Evolutionary conservation across 2,888 invertebrate genomes (phyloP), one percentile per base, ranked within the genome.

Genomic region (Lottia gigantea): DNA sequence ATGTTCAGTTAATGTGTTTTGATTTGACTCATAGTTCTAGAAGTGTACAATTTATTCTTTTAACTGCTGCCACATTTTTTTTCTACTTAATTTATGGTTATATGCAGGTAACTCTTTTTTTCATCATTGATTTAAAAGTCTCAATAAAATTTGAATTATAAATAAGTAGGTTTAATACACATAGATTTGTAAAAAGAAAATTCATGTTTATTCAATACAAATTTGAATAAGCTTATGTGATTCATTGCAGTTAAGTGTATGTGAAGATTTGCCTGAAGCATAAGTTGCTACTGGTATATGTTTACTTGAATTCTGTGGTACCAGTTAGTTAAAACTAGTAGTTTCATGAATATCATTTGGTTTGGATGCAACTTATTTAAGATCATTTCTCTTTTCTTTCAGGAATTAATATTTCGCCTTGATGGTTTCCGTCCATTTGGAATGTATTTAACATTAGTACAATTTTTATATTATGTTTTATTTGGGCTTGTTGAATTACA

Each of bases 71-170:
- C 69, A 94, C 96, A 11, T 96, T 97, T 88, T 88, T 94, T 75
- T 94, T 96, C 85, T 98, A 95, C 88, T 89, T 97, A 72, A 90
- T 95, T 0, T 97, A 97, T 91, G 97, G 97, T 68, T 97, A 95
- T 76, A 81, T 89, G 64, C 86, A 92, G 91, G 98, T 91, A 86
- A 83, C 74, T 77, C 15, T 46, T 46, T 68, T 40, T 40, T 40
- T n/a, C n/a, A n/a, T n/a, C n/a, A n/a, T n/a, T n/a, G n/a, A n/a
- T n/a, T n/a, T n/a, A n/a, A n/a, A n/a, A n/a, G n/a, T n/a, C n/a
- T n/a, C n/a, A n/a, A n/a, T n/a, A n/a, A n/a, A n/a, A n/a, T n/a
- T n/a, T n/a, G n/a, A n/a, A n/a, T n/a, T n/a, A n/a, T n/a, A n/a
- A n/a, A n/a, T 49, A 49, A 3, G n/a, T 49, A 8, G 31, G 31